Conservation (phyloP, 2,113 vertebrate genomes). For the Arvicanthis niloticus region DNA sequence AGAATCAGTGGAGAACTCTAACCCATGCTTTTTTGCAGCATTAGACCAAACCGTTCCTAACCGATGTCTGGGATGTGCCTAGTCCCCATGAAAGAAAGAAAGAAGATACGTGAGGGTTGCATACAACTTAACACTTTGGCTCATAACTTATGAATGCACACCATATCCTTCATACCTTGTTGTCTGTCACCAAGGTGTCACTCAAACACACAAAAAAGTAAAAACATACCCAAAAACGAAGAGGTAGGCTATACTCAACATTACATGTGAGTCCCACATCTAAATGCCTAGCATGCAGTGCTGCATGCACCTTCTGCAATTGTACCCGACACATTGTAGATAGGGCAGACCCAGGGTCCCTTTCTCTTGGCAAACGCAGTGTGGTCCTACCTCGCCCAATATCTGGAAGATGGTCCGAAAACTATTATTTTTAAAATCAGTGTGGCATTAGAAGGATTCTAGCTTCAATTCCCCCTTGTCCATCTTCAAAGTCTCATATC, state of each 20-base stretch:
- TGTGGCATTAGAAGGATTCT: not conserved
- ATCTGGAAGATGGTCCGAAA: not conserved
- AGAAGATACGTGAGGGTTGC: not conserved
- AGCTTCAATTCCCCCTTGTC: not conserved
- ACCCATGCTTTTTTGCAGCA: not conserved
- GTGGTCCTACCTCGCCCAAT: not conserved
- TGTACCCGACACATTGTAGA: not conserved
- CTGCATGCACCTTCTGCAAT: not conserved
- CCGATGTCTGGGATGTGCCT: not conserved
- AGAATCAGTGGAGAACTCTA: not conserved
- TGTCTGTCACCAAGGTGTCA: not conserved
- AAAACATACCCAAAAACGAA: not conserved
- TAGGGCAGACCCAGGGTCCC: not conserved
- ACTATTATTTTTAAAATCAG: not conserved
- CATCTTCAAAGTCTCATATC: not conserved
- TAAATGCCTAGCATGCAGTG: not conserved
- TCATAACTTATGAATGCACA: not conserved
- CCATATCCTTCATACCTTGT: not conserved
- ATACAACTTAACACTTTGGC: not conserved
- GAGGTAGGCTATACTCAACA: not conserved
- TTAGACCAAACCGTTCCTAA: not conserved
- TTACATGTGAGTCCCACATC: not conserved
- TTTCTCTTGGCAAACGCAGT: not conserved
- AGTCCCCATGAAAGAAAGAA: not conserved
- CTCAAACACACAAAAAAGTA: not conserved